These are phyloP conservation scores for Gallinago undulata DNA, from an alignment of 2,113 vertebrate species.

Conservation along the genomic window DNA sequence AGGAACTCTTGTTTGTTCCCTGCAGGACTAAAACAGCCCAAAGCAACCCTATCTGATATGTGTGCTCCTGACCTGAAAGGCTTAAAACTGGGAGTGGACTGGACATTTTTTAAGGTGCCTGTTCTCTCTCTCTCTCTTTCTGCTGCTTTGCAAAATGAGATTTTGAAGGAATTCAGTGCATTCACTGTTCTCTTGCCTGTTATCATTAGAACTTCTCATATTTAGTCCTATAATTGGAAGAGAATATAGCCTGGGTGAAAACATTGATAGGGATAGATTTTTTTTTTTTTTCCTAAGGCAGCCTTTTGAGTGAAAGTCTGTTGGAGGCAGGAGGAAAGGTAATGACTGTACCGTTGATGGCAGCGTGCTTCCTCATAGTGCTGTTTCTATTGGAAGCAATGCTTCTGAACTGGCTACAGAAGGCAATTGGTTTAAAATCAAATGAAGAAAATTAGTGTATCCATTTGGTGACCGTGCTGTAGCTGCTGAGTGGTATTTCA, in stretches of 20 bases:
- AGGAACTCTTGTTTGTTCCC: background rate
- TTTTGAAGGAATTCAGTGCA: background rate
- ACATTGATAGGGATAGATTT: background rate
- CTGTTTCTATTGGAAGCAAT: background rate
- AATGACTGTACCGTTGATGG: background rate
- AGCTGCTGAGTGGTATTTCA: background rate
- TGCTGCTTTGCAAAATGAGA: background rate
- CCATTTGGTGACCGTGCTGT: background rate
- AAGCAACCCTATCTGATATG: constrained; percentile 27
- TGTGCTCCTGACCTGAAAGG: constrained; percentile 60
- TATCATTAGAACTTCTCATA: background rate
- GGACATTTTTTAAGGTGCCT: constrained; percentile 68
- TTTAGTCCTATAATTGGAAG: background rate
- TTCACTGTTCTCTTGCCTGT: background rate
- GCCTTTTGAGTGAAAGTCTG: background rate
- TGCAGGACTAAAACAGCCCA: constrained; percentile 66
- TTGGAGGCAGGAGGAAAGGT: background rate
- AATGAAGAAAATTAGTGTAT: background rate
- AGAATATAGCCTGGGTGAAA: background rate
- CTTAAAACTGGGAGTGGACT: constrained; percentile 69
- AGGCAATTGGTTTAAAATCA: background rate
- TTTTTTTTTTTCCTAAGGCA: background rate
- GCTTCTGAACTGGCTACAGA: background rate
- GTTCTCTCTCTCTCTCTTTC: background rate
- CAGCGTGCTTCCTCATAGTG: background rate